Base-by-base conservation (phyloP, 1,140 invertebrate species). In the Berghia stephanieae region DNA sequence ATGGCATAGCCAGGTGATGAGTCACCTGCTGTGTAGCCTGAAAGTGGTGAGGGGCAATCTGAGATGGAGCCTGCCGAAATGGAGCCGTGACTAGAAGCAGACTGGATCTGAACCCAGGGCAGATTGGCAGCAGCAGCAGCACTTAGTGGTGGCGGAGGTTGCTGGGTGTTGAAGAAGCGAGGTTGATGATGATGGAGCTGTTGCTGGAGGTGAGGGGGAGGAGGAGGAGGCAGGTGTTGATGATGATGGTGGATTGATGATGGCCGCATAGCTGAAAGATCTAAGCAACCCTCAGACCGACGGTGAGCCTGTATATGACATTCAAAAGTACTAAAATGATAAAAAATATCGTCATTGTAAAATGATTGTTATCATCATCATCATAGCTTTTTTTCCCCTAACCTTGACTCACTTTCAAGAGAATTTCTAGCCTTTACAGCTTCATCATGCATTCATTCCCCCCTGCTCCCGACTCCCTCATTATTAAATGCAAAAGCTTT, bases 231-330 rank as follows among this genome's bases (percentile, higher is more conserved):
- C 21, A 79, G 82, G 67, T 87, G 81, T 27, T 71, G 73, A 13
- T 60, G 67, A 10, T 44, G 68, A 36, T 76, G 74, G 42, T 70
- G 74, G 13, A 69, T 69, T n/a, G 84, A 85, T 3, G 83, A 82
- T 79, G 80, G 24, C 81, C 80, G n/a, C 74, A 79, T 69, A 1
- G 70, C 75, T 24, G 83, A 80, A 40, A 84, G 66, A 73, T 87
- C 85, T n/a, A 87, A 68, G 24, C 83, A 84, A 8, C 86, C 85
- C 38, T 87, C 86, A 44, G 85, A 86, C 31, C 82, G 77, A 31
- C 84, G 76, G 49, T 87, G 86, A 21, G 80, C 52, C 63, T 85
- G 79, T 16, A 40, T 1, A 43, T 5, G 10, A 5, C 2, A 43
- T 43, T 46, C 46, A 44, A 16, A 18, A 10, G 13, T 16, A 27